Conservation (phyloP, 2,888 invertebrate genomes). For the Clepsis dumicolana region DNA sequence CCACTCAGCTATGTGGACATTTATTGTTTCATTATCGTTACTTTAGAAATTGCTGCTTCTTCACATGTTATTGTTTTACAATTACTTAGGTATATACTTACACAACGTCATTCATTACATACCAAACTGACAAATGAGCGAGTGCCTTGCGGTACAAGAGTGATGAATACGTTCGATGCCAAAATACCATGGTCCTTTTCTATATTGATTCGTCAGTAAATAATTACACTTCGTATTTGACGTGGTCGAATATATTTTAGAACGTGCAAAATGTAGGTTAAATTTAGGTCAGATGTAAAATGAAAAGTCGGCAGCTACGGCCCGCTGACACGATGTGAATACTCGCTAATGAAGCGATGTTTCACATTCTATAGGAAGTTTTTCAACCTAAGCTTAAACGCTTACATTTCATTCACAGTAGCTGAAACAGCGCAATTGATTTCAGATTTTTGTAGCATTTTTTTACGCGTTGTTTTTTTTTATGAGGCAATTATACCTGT, state of each 20-base stretch:
- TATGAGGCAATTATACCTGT: background rate
- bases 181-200: background rate
- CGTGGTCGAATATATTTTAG: constrained; percentile 28
- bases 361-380: constrained; percentile 61
- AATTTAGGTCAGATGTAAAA: constrained; percentile 71
- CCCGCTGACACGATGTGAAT: constrained; percentile 69
- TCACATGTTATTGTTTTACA: no score
- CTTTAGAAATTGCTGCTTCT: no score
- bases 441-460: constrained; percentile 17
- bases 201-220: constrained; percentile 12
- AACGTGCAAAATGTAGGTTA: constrained; percentile 45
- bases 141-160: no score
- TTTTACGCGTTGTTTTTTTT: constrained; percentile 1
- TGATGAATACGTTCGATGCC: no score
- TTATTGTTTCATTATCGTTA: no score
- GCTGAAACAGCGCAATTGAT: constrained; percentile 28
- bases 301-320: constrained; percentile 60
- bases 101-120: no score
- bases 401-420: constrained; percentile 32
- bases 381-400: constrained; percentile 55
- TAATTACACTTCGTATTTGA: constrained; percentile 12
- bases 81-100: no score
- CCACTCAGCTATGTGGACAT: no score
- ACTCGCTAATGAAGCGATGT: constrained; percentile 74
- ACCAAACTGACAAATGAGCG: no score